Conservation (phyloP, 2,797 vertebrate genomes). For the Champsocephalus gunnari region DNA sequence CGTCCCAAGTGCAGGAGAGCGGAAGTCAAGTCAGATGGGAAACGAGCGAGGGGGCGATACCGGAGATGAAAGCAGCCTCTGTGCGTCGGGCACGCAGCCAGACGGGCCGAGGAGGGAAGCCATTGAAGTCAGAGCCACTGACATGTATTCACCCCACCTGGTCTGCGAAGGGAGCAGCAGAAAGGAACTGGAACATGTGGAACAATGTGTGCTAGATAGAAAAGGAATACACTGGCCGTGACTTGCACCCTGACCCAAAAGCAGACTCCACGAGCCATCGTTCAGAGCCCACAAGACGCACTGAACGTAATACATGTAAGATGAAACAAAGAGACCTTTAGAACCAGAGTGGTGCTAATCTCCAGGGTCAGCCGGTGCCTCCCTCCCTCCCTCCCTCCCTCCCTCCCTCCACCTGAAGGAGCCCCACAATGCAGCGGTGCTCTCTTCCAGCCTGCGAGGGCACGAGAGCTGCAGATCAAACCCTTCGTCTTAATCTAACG, state of each 20-base stretch:
- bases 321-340: conserved; percentile 13
- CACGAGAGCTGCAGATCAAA: conserved; percentile 28
- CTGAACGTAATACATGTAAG: conserved; percentile 15
- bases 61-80: conserved; percentile 62
- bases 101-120: conserved; percentile 70
- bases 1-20: conserved; percentile 20
- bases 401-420: conserved; percentile 36
- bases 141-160: conserved; percentile 59
- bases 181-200: conserved; percentile 19
- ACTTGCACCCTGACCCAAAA: neutral
- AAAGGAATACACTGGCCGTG: neutral
- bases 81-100: conserved; percentile 67
- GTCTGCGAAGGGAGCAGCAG: conserved; percentile 44
- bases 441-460: conserved; percentile 25
- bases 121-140: conserved; percentile 57
- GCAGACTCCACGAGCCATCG: neutral
- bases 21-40: conserved; percentile 52
- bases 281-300: neutral
- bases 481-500: conserved; percentile 38
- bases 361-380: conserved; percentile 19
- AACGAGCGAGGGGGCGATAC: conserved; percentile 21
- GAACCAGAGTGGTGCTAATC: conserved; percentile 12
- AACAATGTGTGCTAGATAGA: conserved; percentile 8
- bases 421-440: conserved; percentile 63
- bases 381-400: no score